These are phyloP conservation scores for Scaptomyza tumidula DNA, from an alignment of 2,888 invertebrate species.

Conservation along the genomic window DNA sequence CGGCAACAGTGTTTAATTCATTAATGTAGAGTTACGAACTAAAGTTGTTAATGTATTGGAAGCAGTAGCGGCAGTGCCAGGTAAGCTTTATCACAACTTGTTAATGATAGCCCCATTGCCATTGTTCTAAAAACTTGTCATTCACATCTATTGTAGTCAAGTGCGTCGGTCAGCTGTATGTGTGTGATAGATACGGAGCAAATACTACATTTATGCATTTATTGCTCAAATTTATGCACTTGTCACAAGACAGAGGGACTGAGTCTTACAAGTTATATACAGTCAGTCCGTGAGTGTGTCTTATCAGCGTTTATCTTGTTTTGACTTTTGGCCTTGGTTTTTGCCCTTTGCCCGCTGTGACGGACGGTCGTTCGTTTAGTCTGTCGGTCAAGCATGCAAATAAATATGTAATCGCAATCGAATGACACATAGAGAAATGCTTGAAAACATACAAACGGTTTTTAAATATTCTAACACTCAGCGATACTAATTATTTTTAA, in stretches of 20 bases:
- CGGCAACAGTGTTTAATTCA: constrained; percentile 1
- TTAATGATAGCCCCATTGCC: constrained; percentile 11
- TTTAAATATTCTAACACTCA: background rate
- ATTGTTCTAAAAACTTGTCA: constrained; percentile 25
- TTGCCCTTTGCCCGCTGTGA: constrained; percentile 46
- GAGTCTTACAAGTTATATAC: background rate
- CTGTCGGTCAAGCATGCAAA: constrained; percentile 21
- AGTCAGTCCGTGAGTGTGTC: background rate
- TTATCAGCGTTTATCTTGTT: constrained; percentile 57
- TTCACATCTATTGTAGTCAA: constrained; percentile 14
- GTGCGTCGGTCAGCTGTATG: constrained; percentile 18
- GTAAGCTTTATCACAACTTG: constrained; percentile 38
- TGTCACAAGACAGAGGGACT: constrained; percentile 13
- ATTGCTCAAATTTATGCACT: constrained; percentile 2
- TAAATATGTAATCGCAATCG: constrained; percentile 25
- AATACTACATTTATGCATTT: constrained; percentile 21
- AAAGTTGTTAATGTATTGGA: constrained; percentile 49
- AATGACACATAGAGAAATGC: background rate
- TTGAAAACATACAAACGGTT: background rate
- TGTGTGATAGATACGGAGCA: constrained; percentile 20
- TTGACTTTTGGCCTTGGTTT: constrained; percentile 31
- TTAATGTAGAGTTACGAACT: constrained; percentile 19
- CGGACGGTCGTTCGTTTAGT: background rate
- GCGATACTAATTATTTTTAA: background rate
- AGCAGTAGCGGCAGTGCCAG: constrained; percentile 45